phyloP scores from a whole-genome alignment of 1,140 invertebrate species.

The Luehdorfia chinensis region DNA sequence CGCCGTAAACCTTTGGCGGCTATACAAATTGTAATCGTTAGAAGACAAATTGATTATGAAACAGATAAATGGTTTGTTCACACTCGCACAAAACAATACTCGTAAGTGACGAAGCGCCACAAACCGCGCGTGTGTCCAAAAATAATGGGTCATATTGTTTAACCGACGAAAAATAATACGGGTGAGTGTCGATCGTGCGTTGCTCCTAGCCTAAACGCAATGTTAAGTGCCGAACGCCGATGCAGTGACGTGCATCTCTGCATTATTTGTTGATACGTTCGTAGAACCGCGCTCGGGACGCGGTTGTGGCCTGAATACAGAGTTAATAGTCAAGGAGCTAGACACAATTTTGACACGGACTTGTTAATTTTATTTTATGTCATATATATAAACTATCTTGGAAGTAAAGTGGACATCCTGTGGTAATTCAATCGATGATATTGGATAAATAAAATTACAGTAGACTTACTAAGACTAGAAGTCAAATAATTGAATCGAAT shows the following conservation, averaged over 20 bases:
- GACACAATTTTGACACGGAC: too few relatives aligned
- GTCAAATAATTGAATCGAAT: too few relatives aligned
- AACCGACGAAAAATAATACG: constrained; percentile 24
- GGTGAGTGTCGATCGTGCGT: constrained; percentile 23
- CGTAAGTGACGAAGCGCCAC: background rate
- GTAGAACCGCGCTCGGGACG: constrained; percentile 36
- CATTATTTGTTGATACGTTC: constrained; percentile 51
- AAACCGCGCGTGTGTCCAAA: constrained; percentile 4
- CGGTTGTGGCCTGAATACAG: constrained; percentile 27
- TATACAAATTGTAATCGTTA: constrained; percentile 7
- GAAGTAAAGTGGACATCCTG: too few relatives aligned
- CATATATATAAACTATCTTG: too few relatives aligned
- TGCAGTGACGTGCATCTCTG: constrained; percentile 39
- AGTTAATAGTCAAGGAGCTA: constrained; percentile 24
- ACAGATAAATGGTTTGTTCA: constrained; percentile 20
- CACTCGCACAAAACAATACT: constrained; percentile 12
- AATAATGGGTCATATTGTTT: constrained; percentile 7
- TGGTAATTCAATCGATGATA: too few relatives aligned
- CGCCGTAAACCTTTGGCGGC: background rate
- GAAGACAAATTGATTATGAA: constrained; percentile 2
- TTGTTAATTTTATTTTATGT: background rate
- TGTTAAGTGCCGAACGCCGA: constrained; percentile 28
- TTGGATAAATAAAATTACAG: too few relatives aligned
- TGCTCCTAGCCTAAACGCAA: constrained; percentile 44
- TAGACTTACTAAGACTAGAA: too few relatives aligned